Evolutionary conservation across 1,140 invertebrate species (phyloP).

Genomic region (Danaus plexippus): DNA sequence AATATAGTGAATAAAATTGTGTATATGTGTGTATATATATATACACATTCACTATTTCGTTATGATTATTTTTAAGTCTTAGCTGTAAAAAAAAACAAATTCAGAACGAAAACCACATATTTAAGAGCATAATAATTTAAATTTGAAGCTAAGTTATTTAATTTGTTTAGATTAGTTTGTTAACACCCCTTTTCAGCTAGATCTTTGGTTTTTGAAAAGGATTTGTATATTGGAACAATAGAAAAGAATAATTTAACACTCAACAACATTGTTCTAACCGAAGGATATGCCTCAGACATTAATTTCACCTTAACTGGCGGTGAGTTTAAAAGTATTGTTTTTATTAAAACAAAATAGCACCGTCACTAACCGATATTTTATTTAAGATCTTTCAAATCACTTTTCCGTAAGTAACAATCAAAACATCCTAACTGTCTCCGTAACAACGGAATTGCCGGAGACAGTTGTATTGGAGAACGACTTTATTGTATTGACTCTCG

Average conservation of each 20-base stretch:
- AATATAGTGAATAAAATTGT: no score
- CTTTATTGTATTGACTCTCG: conserved; percentile 31
- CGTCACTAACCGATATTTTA: no score
- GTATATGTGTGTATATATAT: no score
- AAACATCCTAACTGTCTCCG: not conserved
- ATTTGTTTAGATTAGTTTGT: no score
- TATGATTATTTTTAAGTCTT: not conserved
- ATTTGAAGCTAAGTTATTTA: no score
- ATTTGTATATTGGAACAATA: conserved; percentile 29
- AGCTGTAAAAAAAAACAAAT: not conserved
- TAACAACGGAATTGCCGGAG: conserved; percentile 26
- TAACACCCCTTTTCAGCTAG: conserved; percentile 29
- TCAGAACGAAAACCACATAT: conserved; percentile 8
- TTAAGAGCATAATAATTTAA: not conserved
- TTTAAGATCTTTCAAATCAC: no score
- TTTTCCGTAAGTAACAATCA: no score
- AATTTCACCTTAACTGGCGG: conserved; percentile 30
- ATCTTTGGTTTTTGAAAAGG: conserved; percentile 31
- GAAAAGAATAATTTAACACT: conserved; percentile 23
- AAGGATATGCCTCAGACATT: conserved; percentile 30
- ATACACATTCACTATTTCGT: not conserved
- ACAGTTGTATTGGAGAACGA: conserved; percentile 32
- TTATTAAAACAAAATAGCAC: no score
- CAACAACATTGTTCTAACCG: conserved; percentile 26
- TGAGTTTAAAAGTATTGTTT: conserved; percentile 14